Evolutionary conservation across 2,888 invertebrate species (phyloP).

Genomic region (Nebria salina): DNA sequence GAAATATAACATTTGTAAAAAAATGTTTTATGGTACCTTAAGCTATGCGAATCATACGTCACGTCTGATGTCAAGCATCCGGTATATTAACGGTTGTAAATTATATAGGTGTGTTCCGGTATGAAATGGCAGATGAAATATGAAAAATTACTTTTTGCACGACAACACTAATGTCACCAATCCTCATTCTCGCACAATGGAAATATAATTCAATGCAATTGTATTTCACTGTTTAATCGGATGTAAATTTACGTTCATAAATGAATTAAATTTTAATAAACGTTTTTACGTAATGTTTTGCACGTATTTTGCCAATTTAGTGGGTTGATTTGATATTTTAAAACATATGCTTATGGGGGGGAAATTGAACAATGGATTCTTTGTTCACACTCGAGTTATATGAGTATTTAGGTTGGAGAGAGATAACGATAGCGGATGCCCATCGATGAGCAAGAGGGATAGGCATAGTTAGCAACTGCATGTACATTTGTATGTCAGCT

Average conservation of each 20-base stretch:
- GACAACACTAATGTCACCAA: conserved; percentile 12
- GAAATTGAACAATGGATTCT: conserved; percentile 7
- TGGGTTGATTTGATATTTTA: no score
- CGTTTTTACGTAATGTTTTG: no score
- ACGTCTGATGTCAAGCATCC: conserved; percentile 37
- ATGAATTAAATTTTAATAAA: no score
- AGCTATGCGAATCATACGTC: conserved; percentile 10
- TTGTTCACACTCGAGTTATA: conserved; percentile 2
- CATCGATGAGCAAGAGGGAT: not conserved
- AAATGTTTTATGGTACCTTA: not conserved
- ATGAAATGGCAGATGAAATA: conserved; percentile 40
- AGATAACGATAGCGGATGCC: not conserved
- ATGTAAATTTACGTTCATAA: no score
- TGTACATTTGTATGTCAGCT: not conserved
- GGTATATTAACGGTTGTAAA: conserved; percentile 40
- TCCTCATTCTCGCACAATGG: not conserved
- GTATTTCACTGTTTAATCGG: no score
- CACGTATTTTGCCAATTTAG: no score
- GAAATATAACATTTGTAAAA: not conserved
- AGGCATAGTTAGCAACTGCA: conserved; percentile 6
- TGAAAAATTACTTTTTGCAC: conserved; percentile 42
- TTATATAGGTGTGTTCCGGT: conserved; percentile 45
- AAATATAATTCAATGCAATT: no score
- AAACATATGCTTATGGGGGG: not conserved
- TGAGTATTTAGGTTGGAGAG: not conserved